phyloP scores from a whole-genome alignment of 2,797 vertebrate genomes.

The Typhlichthys subterraneus region DNA sequence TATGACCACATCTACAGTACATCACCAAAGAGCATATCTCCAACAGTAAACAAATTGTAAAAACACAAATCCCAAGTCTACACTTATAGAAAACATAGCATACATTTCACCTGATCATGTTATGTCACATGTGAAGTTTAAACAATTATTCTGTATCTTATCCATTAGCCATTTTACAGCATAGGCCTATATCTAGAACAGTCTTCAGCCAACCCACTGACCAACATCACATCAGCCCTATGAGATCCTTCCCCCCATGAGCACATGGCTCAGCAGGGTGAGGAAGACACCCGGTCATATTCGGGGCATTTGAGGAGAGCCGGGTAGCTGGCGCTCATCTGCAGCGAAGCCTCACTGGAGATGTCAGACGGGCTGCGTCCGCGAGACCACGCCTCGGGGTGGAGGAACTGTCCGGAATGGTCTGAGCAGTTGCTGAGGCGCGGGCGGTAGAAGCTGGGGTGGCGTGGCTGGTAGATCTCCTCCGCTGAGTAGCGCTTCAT shows the following conservation, averaged over 20 bases:
- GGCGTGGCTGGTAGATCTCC: constrained; percentile 83
- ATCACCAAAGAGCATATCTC: too few relatives aligned
- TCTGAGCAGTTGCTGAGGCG: constrained; percentile 90
- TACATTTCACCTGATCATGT: too few relatives aligned
- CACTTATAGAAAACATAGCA: too few relatives aligned
- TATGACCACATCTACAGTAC: background rate
- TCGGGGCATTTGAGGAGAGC: constrained; percentile 88
- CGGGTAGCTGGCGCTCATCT: constrained; percentile 87
- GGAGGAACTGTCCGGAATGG: constrained; percentile 89
- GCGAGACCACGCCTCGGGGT: constrained; percentile 84
- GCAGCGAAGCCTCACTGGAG: constrained; percentile 87
- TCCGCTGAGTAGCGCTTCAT: constrained; percentile 86
- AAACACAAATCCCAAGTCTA: too few relatives aligned
- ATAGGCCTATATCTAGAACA: too few relatives aligned
- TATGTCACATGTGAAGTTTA: too few relatives aligned
- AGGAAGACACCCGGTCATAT: constrained; percentile 87
- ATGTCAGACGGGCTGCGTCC: constrained; percentile 89
- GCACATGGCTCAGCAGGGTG: constrained; percentile 80
- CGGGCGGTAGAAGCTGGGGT: constrained; percentile 83
- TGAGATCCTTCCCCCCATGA: background rate
- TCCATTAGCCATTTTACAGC: too few relatives aligned
- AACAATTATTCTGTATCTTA: too few relatives aligned
- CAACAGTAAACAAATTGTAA: too few relatives aligned
- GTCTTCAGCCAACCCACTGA: constrained; percentile 1
- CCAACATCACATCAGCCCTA: background rate